Evolutionary conservation across 1,140 invertebrate species (phyloP).

Genomic region (Drosophila nasuta): DNA sequence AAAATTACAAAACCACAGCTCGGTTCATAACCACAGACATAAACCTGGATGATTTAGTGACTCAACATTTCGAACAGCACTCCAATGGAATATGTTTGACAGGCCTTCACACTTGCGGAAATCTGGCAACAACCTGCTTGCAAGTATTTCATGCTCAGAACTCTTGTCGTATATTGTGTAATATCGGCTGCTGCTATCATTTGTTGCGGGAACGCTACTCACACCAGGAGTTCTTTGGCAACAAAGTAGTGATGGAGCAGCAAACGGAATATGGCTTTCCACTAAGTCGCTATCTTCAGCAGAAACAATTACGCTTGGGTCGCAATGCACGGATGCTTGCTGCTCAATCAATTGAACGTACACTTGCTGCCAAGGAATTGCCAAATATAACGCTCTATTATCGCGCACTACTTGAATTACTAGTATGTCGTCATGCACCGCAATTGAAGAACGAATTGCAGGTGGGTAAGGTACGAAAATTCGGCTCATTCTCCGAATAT

Average conservation of each 20-base stretch:
- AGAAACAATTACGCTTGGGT: slow-evolving; percentile 87
- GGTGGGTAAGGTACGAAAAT: slow-evolving; percentile 85
- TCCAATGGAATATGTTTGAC: slow-evolving; percentile 86
- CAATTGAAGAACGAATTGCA: slow-evolving; percentile 68
- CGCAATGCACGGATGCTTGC: slow-evolving; percentile 93
- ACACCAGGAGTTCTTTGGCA: slow-evolving; percentile 68
- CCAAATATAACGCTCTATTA: slow-evolving; percentile 89
- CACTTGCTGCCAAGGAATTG: slow-evolving; percentile 86
- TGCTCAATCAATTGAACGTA: slow-evolving; percentile 90
- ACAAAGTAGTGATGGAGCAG: slow-evolving; percentile 60
- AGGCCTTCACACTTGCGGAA: slow-evolving; percentile 96
- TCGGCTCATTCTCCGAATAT: slow-evolving; percentile 88
- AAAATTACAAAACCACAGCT: slow-evolving; percentile 85
- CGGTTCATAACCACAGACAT: slow-evolving; percentile 85
- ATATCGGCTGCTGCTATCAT: slow-evolving; percentile 96
- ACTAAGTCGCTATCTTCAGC: slow-evolving; percentile 88
- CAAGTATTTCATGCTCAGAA: slow-evolving; percentile 89
- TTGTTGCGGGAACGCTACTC: slow-evolving; percentile 89
- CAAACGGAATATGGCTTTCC: slow-evolving; percentile 87
- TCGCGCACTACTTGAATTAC: slow-evolving; percentile 90
- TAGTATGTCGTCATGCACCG: slow-evolving; percentile 84
- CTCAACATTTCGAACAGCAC: slow-evolving; percentile 84
- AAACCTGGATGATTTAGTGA: slow-evolving; percentile 85
- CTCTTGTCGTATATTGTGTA: slow-evolving; percentile 88
- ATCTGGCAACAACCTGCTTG: slow-evolving; percentile 91